phyloP scores from a whole-genome alignment of 1,140 invertebrate species.

The Metaphire vulgaris region DNA sequence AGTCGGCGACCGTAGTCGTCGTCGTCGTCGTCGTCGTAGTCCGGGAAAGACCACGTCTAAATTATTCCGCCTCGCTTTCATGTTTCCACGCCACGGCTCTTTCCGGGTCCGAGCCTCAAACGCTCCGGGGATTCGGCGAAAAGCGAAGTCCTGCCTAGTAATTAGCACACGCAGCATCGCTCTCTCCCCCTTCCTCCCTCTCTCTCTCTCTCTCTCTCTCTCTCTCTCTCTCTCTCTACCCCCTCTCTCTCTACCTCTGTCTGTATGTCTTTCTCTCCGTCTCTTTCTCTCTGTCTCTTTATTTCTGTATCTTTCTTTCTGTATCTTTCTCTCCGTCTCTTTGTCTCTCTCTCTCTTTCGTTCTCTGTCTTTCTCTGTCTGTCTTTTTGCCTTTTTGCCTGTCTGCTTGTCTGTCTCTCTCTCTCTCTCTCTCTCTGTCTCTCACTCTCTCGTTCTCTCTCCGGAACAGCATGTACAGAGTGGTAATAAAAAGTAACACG shows the following conservation, averaged over 20 bases:
- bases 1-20: too few species aligned
- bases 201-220: neutral
- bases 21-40: too few species aligned
- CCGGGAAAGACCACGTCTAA: too few species aligned
- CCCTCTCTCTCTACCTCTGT: neutral
- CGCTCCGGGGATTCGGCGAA: neutral
- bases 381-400: neutral
- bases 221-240: neutral
- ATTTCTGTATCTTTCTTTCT: neutral
- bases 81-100: neutral
- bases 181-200: neutral
- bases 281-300: neutral
- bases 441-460: conserved; percentile 1
- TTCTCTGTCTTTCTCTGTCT: neutral
- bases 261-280: neutral
- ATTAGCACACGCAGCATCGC: neutral
- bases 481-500: too few species aligned
- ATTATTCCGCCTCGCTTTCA: neutral
- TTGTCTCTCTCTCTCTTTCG: neutral
- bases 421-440: neutral
- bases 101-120: neutral
- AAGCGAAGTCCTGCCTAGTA: neutral
- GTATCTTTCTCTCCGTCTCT: neutral
- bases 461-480: too few species aligned
- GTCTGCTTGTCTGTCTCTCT: neutral